A percentile compares a stretch with the other conserved stretches of the same genome.
Evolutionary conservation across 2,888 invertebrate genomes (phyloP).

Genomic region (Hartigia nigra): DNA sequence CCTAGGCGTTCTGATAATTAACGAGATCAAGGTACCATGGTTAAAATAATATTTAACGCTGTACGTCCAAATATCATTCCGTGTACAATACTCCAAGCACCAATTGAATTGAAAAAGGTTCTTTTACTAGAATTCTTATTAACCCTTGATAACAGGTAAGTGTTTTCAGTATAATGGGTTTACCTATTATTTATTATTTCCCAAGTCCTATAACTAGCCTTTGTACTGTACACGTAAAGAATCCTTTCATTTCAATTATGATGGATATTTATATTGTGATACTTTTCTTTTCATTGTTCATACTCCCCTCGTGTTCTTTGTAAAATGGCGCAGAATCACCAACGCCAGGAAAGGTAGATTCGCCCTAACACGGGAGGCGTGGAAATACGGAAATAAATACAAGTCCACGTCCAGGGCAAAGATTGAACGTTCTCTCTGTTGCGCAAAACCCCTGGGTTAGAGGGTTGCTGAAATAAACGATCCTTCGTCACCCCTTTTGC

Average conservation of each 20-base stretch:
- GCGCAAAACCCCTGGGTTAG: not conserved
- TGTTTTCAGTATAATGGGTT: not conserved
- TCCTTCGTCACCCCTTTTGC: not conserved
- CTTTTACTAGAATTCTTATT: not conserved
- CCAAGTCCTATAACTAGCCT: not conserved
- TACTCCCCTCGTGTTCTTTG: not conserved
- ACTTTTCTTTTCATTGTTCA: not conserved
- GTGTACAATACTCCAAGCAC: not conserved
- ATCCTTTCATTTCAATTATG: not conserved
- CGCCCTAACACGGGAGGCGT: not conserved
- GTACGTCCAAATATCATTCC: not conserved
- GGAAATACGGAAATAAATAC: constrained; percentile 3
- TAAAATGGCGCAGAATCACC: not conserved
- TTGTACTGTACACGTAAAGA: not conserved
- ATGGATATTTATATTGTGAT: not conserved
- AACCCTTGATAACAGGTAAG: not conserved
- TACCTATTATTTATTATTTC: not conserved
- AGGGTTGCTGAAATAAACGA: constrained; percentile 6
- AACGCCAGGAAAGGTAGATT: not conserved
- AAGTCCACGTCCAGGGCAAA: not conserved
- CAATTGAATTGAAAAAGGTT: not conserved
- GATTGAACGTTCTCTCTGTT: not conserved
- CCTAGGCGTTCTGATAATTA: not conserved
- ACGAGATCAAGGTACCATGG: not conserved
- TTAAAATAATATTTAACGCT: not conserved